Evolutionary conservation across 2,797 vertebrate species (phyloP), one percentile per base, ranked within the genome.

Genomic region (Synaphobranchus kaupii): DNA sequence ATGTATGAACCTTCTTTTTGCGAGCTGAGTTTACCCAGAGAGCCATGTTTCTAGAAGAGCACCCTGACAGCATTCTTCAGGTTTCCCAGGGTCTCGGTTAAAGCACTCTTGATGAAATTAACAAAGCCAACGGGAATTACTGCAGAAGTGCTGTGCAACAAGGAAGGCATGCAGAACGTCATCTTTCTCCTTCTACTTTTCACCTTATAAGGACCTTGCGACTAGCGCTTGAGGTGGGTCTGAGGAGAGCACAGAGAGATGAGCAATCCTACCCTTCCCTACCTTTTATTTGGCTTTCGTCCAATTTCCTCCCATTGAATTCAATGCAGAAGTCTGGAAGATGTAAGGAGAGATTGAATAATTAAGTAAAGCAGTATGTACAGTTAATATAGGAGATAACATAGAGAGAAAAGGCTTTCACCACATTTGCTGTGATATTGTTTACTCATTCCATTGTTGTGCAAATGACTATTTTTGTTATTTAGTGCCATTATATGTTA

Each of bases 401-500:
- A 50, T 25, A 9, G 76, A 25, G 25, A 48, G 9, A 1, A 0
- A 7, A 76, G 39, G 76, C 25, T 48, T 80, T 6, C 44, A 8
- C 7, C 34, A 25, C 25, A 31, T 48, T 80, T 48, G 44, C n/a
- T 44, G 31, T 48, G 20, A 80, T 80, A 48, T 48, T 80, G 76
- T 80, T 48, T 50, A 80, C 44, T 13, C 39, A 76, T 22, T 44
- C 73, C 44, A 50, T 44, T 80, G 76, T 48, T 80, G 73, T 48
- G 76, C 76, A 48, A 48, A 48, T 80, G 7, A 80, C 25, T 80
- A 48, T 68, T 48, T 80, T 80, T 80, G 76, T 80, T 80, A 80
- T 80, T 80, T 50, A 48, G 76, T 48, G 76, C 76, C n/a, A 80
- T 80, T 48, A 80, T 48, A 48, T 80, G 44, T 50, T 80, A 80